phyloP scores from a whole-genome alignment of 2,797 vertebrate species.

The Bradypus variegatus region DNA sequence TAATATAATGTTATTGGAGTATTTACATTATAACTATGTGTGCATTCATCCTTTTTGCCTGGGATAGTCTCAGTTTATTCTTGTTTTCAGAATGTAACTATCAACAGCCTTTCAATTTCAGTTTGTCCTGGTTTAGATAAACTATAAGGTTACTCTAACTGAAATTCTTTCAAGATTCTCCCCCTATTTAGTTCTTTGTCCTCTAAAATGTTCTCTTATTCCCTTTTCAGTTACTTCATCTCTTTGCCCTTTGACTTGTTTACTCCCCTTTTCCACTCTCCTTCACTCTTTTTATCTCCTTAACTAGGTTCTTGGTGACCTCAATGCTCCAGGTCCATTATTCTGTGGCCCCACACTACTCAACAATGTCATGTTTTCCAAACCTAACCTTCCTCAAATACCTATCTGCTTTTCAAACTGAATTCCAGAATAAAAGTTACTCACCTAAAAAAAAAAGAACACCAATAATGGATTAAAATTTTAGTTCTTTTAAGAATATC shows the following conservation, averaged over 20 bases:
- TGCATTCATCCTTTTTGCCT: not conserved
- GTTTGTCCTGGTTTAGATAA: not conserved
- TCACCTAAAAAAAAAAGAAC: not conserved
- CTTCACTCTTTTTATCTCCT: not conserved
- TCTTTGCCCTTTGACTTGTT: not conserved
- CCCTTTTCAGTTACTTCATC: not conserved
- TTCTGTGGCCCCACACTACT: not conserved
- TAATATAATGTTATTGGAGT: not conserved
- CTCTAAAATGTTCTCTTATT: not conserved
- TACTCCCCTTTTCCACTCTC: not conserved
- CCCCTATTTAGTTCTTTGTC: not conserved
- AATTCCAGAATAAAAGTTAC: conserved; percentile 18
- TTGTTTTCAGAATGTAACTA: conserved; percentile 18
- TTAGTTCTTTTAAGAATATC: not conserved
- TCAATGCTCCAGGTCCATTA: not conserved
- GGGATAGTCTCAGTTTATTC: not conserved
- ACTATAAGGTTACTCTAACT: not conserved
- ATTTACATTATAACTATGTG: not conserved
- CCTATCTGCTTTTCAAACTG: not conserved
- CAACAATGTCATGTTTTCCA: not conserved
- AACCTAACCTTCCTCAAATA: conserved; percentile 10
- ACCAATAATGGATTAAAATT: not conserved
- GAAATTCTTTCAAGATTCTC: not conserved
- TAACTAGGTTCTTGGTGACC: not conserved
- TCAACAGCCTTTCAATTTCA: not conserved